These are phyloP conservation scores for Oceanodroma leucorhoa DNA, from an alignment of 2,797 vertebrate genomes.

Conservation along the genomic window DNA sequence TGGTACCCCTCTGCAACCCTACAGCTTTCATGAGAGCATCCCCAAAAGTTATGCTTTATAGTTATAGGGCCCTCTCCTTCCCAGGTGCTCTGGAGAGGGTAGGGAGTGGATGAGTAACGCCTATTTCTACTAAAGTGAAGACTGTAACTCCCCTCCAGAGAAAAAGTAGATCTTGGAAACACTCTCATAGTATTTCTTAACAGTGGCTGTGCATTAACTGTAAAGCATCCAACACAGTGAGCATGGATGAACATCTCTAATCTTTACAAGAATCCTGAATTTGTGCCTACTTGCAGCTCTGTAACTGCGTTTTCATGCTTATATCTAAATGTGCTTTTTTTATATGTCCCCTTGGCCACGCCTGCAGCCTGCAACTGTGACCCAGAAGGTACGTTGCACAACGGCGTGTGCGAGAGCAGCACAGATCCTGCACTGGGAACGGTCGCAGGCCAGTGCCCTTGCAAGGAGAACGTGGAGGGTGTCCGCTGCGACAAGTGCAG, in stretches of 20 bases:
- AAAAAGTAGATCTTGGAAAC: background rate
- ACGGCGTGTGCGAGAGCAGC: slow-evolving; percentile 75
- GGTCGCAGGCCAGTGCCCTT: slow-evolving; percentile 76
- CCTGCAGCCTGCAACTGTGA: slow-evolving; percentile 84
- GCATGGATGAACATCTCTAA: background rate
- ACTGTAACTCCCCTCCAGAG: background rate
- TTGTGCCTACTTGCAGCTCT: background rate
- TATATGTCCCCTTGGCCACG: background rate
- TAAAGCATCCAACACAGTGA: background rate
- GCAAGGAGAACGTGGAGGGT: slow-evolving; percentile 87
- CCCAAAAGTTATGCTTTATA: background rate
- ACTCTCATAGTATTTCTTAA: background rate
- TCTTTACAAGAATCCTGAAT: background rate
- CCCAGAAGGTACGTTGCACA: slow-evolving; percentile 70
- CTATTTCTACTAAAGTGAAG: background rate
- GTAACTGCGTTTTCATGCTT: background rate
- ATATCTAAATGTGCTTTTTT: background rate
- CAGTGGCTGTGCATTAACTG: background rate
- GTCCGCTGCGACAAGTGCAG: slow-evolving; percentile 82
- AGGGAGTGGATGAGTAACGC: background rate
- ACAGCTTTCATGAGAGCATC: background rate
- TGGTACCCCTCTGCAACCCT: background rate
- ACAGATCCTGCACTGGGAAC: slow-evolving; percentile 51
- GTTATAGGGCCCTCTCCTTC: background rate
- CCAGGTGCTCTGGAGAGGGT: background rate